Evolutionary conservation across 2,797 vertebrate species (phyloP), one percentile per base, ranked within the genome.

Genomic region (Acomys russatus): DNA sequence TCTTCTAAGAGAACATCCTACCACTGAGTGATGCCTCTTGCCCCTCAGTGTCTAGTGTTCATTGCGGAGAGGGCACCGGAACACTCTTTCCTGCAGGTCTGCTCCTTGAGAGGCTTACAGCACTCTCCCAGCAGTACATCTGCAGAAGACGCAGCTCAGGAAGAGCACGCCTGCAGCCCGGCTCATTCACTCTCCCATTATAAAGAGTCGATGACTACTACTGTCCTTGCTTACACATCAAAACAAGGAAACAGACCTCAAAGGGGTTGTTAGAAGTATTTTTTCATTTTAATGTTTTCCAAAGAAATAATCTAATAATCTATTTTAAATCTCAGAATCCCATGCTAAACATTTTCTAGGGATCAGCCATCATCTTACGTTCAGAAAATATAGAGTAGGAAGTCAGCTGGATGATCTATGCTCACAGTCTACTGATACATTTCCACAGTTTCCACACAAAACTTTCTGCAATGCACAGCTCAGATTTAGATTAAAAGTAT

Each of bases 311-410:
- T 88, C 61, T 71, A 90, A 77, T 86, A 44, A 90, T 63, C n/a
- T 68, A 6, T 20, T 84, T 85, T 93, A n/a, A n/a, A 83, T 78
- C 88, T 15, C 51, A 73, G 22, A 96, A 89, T 83, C 23, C 10
- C 30, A 22, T 83, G 54, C 77, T 79, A 94, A 94, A 51, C 14
- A 59, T 51, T 88, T 90, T 51, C 9, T 49, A 4, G 54, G 59
- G 51, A 4, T 61, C 56, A 79, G 7, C 11, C 51, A 74, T 44
- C 74, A 4, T 74, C 30, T 71, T 71, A 80, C 30, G 44, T 87
- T 84, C 76, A 84, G 44, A 83, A 91, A 89, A 83, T 79, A 76
- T 8, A 85, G 84, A 95, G 83, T 71, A 73, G 76, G 66, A 88
- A 79, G 77, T 56, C 71, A 76, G 17, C 20, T 92, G 91, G 63